Evolutionary conservation across 2,888 invertebrate genomes (phyloP).

Genomic region (Helicoverpa assulta): DNA sequence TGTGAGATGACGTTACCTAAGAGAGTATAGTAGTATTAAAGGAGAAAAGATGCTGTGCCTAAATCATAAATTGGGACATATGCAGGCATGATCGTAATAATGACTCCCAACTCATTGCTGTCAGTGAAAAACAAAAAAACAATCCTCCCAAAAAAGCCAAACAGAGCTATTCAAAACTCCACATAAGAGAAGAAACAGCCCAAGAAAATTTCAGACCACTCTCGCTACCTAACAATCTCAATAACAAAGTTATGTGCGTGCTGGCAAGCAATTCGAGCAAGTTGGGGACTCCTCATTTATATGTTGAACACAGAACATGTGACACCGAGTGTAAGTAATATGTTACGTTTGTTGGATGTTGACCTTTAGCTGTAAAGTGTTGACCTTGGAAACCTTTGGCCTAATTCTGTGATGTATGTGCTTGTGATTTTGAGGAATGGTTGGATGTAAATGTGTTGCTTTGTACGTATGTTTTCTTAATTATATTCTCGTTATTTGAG

Average conservation of each 20-base stretch:
- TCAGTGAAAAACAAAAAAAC: background rate
- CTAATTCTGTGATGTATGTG: constrained; percentile 9
- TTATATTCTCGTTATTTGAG: no score
- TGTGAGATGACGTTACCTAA: no score
- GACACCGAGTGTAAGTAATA: constrained; percentile 59
- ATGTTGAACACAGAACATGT: constrained; percentile 54
- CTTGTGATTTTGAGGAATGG: constrained; percentile 6
- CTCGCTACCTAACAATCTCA: constrained; percentile 5
- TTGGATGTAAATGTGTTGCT: constrained; percentile 5
- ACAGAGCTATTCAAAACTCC: background rate
- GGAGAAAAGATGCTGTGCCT: no score
- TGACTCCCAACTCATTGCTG: no score
- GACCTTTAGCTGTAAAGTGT: constrained; percentile 44
- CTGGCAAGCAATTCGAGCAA: constrained; percentile 47
- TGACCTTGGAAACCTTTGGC: constrained; percentile 29
- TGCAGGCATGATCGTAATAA: no score
- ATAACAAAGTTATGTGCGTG: constrained; percentile 48
- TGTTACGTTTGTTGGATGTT: constrained; percentile 33
- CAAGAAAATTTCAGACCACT: background rate
- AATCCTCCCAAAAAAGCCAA: no score
- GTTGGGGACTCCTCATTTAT: constrained; percentile 60
- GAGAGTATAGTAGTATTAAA: no score
- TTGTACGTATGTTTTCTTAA: background rate
- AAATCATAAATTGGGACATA: no score
- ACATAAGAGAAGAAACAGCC: background rate